These are phyloP conservation scores for Clusia tigrina DNA, from an alignment of 2,888 invertebrate genomes.

Conservation along the genomic window DNA sequence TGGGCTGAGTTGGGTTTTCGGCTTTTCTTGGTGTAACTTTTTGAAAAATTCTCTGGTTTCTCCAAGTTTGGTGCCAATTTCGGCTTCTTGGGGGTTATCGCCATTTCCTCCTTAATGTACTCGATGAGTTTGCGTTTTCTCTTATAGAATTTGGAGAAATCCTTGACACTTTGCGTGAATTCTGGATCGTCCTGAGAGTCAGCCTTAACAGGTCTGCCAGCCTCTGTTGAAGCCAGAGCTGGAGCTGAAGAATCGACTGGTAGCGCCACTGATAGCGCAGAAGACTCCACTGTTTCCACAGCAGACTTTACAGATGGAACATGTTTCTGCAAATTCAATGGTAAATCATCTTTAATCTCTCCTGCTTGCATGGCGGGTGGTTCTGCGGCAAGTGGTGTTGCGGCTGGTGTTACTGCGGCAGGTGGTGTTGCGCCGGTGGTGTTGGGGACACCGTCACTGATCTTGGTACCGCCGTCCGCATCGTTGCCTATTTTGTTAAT, in stretches of 20 bases:
- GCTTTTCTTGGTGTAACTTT: constrained; percentile 33
- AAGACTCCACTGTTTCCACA: neutral
- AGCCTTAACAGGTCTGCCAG: neutral
- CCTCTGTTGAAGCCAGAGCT: neutral
- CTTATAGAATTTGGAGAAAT: constrained; percentile 53
- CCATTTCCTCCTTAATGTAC: constrained; percentile 17
- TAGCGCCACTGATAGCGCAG: neutral
- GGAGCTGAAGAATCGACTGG: no score
- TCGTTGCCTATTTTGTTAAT: constrained; percentile 52
- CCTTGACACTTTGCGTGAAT: constrained; percentile 43
- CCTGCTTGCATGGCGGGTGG: neutral
- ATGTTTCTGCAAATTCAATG: neutral
- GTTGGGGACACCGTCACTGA: neutral
- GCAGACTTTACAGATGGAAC: neutral
- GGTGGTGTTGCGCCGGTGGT: neutral
- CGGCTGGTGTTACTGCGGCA: neutral
- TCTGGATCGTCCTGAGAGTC: constrained; percentile 30
- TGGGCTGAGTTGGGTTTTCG: constrained; percentile 25
- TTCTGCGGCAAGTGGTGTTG: no score
- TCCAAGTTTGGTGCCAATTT: no score
- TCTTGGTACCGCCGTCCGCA: no score
- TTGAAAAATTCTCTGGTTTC: constrained; percentile 24
- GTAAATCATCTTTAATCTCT: neutral
- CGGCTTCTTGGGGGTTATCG: neutral
- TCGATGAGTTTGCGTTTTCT: constrained; percentile 49